phyloP scores from a whole-genome alignment of 2,797 vertebrate genomes.

The Megalops cyprinoides region DNA sequence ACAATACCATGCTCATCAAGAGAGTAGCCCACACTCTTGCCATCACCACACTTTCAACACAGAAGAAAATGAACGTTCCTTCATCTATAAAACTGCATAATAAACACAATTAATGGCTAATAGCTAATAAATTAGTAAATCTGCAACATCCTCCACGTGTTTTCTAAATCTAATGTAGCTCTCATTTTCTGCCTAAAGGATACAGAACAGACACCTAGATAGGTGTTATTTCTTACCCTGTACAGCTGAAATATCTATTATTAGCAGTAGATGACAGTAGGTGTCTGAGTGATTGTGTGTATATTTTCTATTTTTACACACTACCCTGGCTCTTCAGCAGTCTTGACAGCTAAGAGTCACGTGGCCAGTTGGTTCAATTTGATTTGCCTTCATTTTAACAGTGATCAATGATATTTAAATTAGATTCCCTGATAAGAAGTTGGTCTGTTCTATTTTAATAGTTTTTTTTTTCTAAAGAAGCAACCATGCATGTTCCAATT shows the following conservation, averaged over 20 bases:
- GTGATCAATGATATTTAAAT: neutral
- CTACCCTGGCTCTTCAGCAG: neutral
- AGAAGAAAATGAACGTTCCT: no score
- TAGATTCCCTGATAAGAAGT: neutral
- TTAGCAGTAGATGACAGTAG: constrained; percentile 1
- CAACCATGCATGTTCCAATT: neutral
- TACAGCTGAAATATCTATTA: neutral
- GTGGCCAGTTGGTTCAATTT: neutral
- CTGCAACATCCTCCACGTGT: no score
- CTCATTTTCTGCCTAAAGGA: neutral
- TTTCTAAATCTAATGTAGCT: no score
- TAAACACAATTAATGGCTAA: no score
- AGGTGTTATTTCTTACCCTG: neutral
- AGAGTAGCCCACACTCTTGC: no score
- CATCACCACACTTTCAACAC: no score
- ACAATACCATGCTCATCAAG: neutral
- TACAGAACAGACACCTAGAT: neutral
- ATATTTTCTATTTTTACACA: constrained; percentile 10
- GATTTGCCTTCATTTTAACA: neutral
- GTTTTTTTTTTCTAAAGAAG: neutral
- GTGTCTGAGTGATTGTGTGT: neutral
- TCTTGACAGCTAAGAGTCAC: neutral
- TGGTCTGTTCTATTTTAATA: neutral
- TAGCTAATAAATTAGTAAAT: no score
- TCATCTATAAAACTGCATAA: no score